phyloP scores from a whole-genome alignment of 2,888 invertebrate species.

The Andrena bucephala region DNA sequence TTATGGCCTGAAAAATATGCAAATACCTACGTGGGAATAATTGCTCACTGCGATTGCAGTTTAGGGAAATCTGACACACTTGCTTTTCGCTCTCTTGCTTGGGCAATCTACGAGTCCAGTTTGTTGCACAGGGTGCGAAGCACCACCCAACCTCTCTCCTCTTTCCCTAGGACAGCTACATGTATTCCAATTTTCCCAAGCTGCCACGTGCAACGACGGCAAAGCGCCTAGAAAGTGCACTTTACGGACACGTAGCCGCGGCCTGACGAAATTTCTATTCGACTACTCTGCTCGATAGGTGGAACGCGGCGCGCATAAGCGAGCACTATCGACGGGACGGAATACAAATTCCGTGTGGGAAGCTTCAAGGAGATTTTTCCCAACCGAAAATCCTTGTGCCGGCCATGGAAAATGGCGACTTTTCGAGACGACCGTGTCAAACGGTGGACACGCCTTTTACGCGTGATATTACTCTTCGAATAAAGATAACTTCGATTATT shows the following conservation, averaged over 20 bases:
- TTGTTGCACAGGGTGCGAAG: background rate
- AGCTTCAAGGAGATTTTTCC: background rate
- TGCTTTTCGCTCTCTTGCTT: too few species aligned
- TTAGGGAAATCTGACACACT: too few species aligned
- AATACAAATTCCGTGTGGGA: constrained; percentile 48
- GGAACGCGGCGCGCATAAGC: background rate
- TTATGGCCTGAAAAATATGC: background rate
- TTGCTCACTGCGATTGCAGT: background rate
- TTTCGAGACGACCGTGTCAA: background rate
- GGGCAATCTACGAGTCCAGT: too few species aligned
- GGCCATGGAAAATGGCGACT: background rate
- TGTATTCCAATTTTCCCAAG: constrained; percentile 1
- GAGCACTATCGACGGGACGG: background rate
- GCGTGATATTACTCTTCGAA: background rate
- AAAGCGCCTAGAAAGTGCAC: constrained; percentile 42
- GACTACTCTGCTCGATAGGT: constrained; percentile 4
- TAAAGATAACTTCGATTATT: too few species aligned
- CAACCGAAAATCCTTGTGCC: background rate
- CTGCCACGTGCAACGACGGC: constrained; percentile 10
- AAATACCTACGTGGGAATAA: background rate
- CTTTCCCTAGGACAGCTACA: too few species aligned
- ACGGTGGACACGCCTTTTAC: background rate
- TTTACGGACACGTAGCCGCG: constrained; percentile 18
- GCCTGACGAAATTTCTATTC: constrained; percentile 40
- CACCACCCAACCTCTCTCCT: background rate